Percentiles rank a stretch among this genome's conserved stretches.
Evolutionary conservation across 2,113 vertebrate genomes (phyloP).

Genomic region (Oryzias curvinotus): DNA sequence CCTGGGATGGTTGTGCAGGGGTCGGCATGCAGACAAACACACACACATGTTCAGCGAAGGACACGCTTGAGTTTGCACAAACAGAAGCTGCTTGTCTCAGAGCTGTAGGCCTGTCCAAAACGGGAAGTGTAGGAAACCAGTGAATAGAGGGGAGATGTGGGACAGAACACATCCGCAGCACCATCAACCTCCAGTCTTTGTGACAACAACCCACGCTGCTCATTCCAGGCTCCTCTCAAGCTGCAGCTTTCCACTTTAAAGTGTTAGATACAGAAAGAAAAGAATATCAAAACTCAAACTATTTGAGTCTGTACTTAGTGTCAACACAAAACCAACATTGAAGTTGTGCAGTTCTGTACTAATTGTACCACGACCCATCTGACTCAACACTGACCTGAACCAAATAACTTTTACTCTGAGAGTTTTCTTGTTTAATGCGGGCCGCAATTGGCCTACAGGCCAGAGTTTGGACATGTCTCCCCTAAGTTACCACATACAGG

Average conservation of each 20-base stretch:
- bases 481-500: too few relatives aligned
- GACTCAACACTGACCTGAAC: too few relatives aligned
- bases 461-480: too few relatives aligned
- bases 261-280: background rate
- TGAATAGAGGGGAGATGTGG: constrained; percentile 35
- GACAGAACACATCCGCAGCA: constrained; percentile 42
- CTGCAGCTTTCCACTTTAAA: constrained; percentile 6
- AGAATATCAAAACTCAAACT: too few relatives aligned
- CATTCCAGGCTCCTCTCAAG: constrained; percentile 9
- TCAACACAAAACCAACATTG: too few relatives aligned
- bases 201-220: constrained; percentile 9
- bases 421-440: too few relatives aligned
- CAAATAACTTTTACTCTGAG: too few relatives aligned
- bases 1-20: constrained; percentile 63
- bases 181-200: constrained; percentile 37
- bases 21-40: constrained; percentile 43
- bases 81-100: constrained; percentile 71
- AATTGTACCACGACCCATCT: too few relatives aligned
- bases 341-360: too few relatives aligned
- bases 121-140: constrained; percentile 35
- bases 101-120: constrained; percentile 42
- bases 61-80: constrained; percentile 77
- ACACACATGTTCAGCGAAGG: constrained; percentile 38
- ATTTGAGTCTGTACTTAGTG: too few relatives aligned
- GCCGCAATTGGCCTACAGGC: too few relatives aligned